Evolutionary conservation across 37 sponge, comb jelly and placozoan genomes (phyloP).

Genomic region (Halichondria panicea): DNA sequence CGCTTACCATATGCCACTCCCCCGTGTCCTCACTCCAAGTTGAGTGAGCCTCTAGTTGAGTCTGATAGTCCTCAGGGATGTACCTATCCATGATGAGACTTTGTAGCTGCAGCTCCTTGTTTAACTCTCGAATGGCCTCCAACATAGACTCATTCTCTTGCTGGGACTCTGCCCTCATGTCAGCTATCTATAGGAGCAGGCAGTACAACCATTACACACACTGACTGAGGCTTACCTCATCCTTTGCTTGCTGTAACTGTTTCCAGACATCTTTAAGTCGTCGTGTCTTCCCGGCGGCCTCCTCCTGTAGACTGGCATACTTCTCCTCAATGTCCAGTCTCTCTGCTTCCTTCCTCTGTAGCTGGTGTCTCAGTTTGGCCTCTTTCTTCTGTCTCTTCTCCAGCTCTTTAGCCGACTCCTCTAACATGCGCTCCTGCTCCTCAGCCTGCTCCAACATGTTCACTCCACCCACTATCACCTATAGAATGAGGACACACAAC

Average conservation of each 20-base stretch:
- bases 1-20: constrained; percentile 94
- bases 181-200: constrained; percentile 63
- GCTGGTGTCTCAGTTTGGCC: constrained; percentile 65
- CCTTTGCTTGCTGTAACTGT: constrained; percentile 83
- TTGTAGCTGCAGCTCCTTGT: constrained; percentile 77
- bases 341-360: constrained; percentile 82
- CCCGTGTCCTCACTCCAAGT: constrained; percentile 93
- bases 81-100: constrained; percentile 69
- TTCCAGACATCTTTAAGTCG: constrained; percentile 91
- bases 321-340: constrained; percentile 84
- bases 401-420: constrained; percentile 84
- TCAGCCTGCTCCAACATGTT: constrained; percentile 97
- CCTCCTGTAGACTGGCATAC: constrained; percentile 92
- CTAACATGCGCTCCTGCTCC: constrained; percentile 90
- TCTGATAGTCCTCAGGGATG: constrained; percentile 88
- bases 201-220: not conserved
- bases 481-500: not conserved
- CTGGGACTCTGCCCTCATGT: constrained; percentile 79
- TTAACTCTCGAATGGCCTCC: constrained; percentile 80
- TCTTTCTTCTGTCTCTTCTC: constrained; percentile 78
- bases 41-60: constrained; percentile 65
- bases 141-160: constrained; percentile 80
- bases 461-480: constrained; percentile 96
- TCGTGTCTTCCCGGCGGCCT: constrained; percentile 84
- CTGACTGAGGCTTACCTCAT: constrained; percentile 69